phyloP scores from a whole-genome alignment of 2,888 invertebrate genomes.

The Chloromyia formosa region DNA sequence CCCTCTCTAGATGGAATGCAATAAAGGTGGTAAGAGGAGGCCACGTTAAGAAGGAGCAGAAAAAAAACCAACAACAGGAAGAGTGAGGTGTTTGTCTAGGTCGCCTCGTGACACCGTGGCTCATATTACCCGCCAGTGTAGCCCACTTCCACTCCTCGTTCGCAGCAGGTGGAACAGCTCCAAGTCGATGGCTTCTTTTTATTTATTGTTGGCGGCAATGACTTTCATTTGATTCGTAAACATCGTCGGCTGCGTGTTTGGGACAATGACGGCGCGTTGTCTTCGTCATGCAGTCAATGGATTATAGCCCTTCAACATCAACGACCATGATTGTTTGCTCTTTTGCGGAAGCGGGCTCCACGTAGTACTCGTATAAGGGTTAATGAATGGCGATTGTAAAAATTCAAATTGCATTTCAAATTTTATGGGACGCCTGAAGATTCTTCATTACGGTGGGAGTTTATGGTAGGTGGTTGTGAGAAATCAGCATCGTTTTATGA shows the following conservation, averaged over 20 bases:
- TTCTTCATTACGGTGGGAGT: background rate
- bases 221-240: conserved; percentile 37
- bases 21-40: background rate
- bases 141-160: background rate
- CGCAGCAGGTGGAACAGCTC: background rate
- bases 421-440: background rate
- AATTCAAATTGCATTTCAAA: background rate
- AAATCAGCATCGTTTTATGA: too few relatives aligned
- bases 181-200: conserved; percentile 6
- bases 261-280: conserved; percentile 1
- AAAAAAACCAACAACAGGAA: background rate
- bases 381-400: conserved; percentile 1
- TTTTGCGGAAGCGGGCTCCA: too few relatives aligned
- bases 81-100: conserved; percentile 32
- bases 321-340: conserved; percentile 5
- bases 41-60: background rate
- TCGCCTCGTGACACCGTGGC: conserved; percentile 26
- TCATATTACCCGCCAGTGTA: conserved; percentile 7
- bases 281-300: background rate
- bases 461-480: too few relatives aligned
- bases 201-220: conserved; percentile 13
- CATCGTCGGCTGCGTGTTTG: background rate
- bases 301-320: background rate
- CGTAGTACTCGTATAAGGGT: background rate
- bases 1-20: conserved; percentile 4